Percentiles rank a stretch among this genome's conserved stretches.
Evolutionary conservation across 2,113 vertebrate genomes (phyloP).

Genomic region (Orycteropus afer): DNA sequence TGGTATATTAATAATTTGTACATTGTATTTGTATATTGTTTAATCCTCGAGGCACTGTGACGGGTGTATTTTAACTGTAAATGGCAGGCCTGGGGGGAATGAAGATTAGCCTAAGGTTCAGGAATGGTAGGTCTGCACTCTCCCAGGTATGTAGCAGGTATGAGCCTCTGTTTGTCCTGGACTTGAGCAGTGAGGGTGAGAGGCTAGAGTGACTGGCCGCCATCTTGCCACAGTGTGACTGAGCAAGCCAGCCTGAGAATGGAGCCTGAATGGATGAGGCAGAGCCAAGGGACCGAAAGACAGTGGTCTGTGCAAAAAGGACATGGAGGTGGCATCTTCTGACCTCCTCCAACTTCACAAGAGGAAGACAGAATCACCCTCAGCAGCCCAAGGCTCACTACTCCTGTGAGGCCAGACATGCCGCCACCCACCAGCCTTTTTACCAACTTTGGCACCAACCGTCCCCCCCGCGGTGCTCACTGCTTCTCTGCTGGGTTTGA

Average conservation of each 20-base stretch:
- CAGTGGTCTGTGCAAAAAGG: no score
- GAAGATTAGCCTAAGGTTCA: not conserved
- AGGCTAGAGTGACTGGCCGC: no score
- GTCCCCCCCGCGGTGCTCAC: no score
- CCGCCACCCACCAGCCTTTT: no score
- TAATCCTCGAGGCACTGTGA: not conserved
- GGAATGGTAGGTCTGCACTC: not conserved
- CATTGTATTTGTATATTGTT: no score
- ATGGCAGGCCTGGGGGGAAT: not conserved
- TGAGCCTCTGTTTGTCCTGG: not conserved
- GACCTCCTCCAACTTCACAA: no score
- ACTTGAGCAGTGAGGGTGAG: not conserved
- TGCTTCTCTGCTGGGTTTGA: no score
- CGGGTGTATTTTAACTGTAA: not conserved
- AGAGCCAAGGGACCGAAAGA: not conserved
- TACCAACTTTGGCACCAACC: no score
- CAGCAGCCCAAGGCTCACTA: no score
- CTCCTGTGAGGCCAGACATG: no score
- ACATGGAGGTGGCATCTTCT: no score
- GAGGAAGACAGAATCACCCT: no score
- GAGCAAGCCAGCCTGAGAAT: not conserved
- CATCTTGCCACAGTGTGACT: not conserved
- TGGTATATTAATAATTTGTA: not conserved
- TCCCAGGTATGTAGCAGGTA: not conserved
- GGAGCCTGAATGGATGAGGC: not conserved